Conservation (phyloP, 2,888 invertebrate species). For the Aproaerema taeniolella region DNA sequence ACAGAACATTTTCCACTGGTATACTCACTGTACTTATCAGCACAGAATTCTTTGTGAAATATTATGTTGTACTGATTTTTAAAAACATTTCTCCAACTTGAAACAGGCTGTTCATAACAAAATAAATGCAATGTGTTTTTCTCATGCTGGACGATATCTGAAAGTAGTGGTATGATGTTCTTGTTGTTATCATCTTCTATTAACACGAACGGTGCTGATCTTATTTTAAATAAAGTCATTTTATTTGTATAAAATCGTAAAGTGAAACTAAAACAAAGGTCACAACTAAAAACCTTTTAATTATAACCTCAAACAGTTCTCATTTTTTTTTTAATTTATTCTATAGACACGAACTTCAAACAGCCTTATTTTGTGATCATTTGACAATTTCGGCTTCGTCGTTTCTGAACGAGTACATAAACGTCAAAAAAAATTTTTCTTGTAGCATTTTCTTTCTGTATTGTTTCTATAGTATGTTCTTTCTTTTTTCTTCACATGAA, state of each 20-base stretch:
- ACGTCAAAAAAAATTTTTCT: too few species aligned
- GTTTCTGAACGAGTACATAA: too few species aligned
- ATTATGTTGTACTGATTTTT: conserved; percentile 30
- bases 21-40: conserved; percentile 28
- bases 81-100: conserved; percentile 47
- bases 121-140: conserved; percentile 39
- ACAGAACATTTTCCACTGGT: conserved; percentile 36
- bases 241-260: background rate
- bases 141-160: conserved; percentile 38
- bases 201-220: conserved; percentile 47
- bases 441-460: too few species aligned
- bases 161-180: conserved; percentile 50
- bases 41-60: conserved; percentile 37
- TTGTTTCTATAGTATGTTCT: too few species aligned
- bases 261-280: background rate
- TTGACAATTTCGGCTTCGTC: too few species aligned
- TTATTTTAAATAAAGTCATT: conserved; percentile 55
- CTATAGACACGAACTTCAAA: too few species aligned
- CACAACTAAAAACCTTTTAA: background rate
- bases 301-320: conserved; percentile 51
- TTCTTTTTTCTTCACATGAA: too few species aligned
- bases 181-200: conserved; percentile 56
- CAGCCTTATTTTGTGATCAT: too few species aligned
- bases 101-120: conserved; percentile 51
- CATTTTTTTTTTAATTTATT: conserved; percentile 18